phyloP scores from a whole-genome alignment of 2,113 vertebrate genomes.

The Oreotrochilus melanogaster region DNA sequence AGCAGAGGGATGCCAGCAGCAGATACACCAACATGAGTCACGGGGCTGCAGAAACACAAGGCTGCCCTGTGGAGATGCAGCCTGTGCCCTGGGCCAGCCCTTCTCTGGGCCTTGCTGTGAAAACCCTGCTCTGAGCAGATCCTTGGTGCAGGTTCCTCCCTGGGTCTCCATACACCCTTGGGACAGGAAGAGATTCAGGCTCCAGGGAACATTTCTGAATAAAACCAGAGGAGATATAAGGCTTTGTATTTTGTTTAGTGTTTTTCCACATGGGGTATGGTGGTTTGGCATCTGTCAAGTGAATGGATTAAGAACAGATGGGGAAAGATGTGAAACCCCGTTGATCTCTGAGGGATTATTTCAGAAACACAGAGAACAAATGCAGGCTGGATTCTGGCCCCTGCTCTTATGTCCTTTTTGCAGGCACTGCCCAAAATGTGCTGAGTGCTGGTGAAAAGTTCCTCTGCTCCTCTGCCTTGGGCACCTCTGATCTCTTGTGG shows the following conservation, averaged over 20 bases:
- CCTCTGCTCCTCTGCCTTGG: neutral
- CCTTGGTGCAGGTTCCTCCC: neutral
- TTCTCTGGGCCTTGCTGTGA: neutral
- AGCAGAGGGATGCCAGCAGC: neutral
- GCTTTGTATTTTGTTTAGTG: slow-evolving; percentile 47
- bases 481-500: neutral
- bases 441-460: neutral
- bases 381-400: neutral
- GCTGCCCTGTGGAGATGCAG: neutral
- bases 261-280: slow-evolving; percentile 44
- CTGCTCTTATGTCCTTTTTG: neutral
- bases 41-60: neutral
- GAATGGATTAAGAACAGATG: slow-evolving; percentile 68
- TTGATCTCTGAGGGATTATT: slow-evolving; percentile 55
- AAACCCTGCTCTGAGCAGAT: neutral
- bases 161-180: neutral
- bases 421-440: neutral
- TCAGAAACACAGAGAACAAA: slow-evolving; percentile 36
- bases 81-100: neutral
- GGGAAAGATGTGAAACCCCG: slow-evolving; percentile 54
- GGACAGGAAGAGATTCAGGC: neutral
- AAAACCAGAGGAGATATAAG: slow-evolving; percentile 1
- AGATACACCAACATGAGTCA: slow-evolving; percentile 4
- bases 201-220: neutral
- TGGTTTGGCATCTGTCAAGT: slow-evolving; percentile 61